Percentiles rank a stretch among this genome's conserved stretches.
Conservation (phyloP, 2,113 vertebrate species). For the Zosterops japonicus region DNA sequence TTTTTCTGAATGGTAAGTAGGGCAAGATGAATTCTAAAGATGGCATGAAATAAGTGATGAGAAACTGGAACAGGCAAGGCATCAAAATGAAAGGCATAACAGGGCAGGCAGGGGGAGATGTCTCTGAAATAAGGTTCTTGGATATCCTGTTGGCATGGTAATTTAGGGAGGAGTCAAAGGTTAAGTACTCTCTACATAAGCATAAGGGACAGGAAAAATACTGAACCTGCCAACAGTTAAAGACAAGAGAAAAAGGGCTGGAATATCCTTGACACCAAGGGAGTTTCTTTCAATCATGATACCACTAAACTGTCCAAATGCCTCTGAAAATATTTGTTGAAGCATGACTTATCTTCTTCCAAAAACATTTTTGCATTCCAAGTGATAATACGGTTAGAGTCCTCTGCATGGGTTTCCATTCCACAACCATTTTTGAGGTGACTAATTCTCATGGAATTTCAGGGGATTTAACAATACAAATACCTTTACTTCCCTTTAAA, state of each 20-base stretch:
- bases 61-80: neutral
- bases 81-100: neutral
- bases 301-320: neutral
- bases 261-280: neutral
- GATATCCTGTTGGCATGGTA: neutral
- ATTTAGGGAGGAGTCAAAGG: neutral
- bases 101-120: accelerated
- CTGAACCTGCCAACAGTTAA: neutral
- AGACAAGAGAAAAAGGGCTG: neutral
- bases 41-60: neutral
- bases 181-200: neutral
- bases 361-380: conserved; percentile 44
- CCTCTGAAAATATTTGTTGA: conserved; percentile 39
- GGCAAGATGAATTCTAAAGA: neutral
- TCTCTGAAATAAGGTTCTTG: neutral
- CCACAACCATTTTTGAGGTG: neutral
- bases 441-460: neutral
- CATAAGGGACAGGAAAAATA: neutral
- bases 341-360: conserved; percentile 21
- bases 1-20: neutral
- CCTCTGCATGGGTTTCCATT: neutral
- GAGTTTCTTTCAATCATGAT: conserved; percentile 14
- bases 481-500: neutral
- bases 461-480: neutral
- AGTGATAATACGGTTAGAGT: neutral